A percentile compares a stretch with the other conserved stretches of the same genome.
Evolutionary conservation across 2,797 vertebrate genomes (phyloP).

Genomic region (Hoplostethus mediterraneus): DNA sequence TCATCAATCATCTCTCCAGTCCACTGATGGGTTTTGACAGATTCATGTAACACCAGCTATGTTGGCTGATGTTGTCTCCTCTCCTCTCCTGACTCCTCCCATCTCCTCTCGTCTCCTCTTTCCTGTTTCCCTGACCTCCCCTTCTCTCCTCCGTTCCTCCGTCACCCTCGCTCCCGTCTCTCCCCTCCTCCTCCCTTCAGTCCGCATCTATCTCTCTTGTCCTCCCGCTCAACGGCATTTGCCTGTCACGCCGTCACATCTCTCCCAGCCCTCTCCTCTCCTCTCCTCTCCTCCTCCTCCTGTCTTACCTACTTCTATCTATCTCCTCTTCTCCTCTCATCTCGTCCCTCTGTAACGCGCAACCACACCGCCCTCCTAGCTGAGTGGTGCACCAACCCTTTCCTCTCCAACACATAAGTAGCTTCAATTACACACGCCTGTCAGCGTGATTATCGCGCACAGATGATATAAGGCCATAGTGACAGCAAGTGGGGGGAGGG

Average conservation of each 20-base stretch:
- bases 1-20: slow-evolving; percentile 37
- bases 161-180: not conserved
- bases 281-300: slow-evolving; percentile 7
- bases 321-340: not conserved
- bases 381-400: slow-evolving; percentile 37
- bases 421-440: slow-evolving; percentile 65
- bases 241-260: slow-evolving; percentile 42
- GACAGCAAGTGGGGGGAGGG: slow-evolving; percentile 25
- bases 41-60: slow-evolving; percentile 18
- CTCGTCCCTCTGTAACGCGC: slow-evolving; percentile 1
- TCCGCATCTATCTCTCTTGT: slow-evolving; percentile 21
- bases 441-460: slow-evolving; percentile 46
- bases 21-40: slow-evolving; percentile 47
- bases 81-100: slow-evolving; percentile 26
- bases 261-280: slow-evolving; percentile 15
- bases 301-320: not conserved
- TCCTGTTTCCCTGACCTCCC: too few relatives aligned
- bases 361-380: slow-evolving; percentile 3
- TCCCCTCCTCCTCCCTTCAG: slow-evolving; percentile 15
- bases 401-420: slow-evolving; percentile 31
- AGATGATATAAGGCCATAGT: slow-evolving; percentile 41
- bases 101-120: too few relatives aligned
- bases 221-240: slow-evolving; percentile 46
- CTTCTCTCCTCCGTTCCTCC: slow-evolving; percentile 39
- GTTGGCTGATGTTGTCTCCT: slow-evolving; percentile 35